phyloP scores from a whole-genome alignment of 2,888 invertebrate species.

The Drosophila lutescens region DNA sequence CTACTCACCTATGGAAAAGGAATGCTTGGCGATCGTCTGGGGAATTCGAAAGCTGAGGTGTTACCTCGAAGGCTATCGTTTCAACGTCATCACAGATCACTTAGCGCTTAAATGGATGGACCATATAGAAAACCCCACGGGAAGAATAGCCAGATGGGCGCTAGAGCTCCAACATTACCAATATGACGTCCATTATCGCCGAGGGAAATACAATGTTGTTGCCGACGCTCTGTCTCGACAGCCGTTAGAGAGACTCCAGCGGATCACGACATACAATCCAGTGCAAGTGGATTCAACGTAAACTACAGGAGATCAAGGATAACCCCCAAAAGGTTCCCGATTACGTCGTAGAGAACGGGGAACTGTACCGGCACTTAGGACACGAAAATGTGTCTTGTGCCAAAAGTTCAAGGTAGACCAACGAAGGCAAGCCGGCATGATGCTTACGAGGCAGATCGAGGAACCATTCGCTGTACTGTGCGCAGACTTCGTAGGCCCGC shows the following conservation, averaged over 20 bases:
- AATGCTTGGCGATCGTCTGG: background rate
- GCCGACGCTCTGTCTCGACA: slow-evolving; percentile 3
- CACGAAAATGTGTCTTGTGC: background rate
- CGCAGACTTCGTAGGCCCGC: background rate
- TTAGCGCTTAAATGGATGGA: background rate
- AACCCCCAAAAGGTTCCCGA: background rate
- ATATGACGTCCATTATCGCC: background rate
- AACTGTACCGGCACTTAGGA: background rate
- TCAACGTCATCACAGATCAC: background rate
- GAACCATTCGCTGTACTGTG: background rate
- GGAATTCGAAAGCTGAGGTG: background rate
- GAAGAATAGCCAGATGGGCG: slow-evolving; percentile 1
- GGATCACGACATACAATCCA: background rate
- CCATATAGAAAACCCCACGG: slow-evolving; percentile 1
- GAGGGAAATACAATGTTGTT: background rate
- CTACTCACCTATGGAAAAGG: slow-evolving; percentile 1
- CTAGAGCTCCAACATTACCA: background rate
- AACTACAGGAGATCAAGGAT: background rate
- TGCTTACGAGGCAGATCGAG: background rate
- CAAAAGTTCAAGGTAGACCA: background rate
- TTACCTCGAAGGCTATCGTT: background rate
- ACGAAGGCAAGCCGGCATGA: background rate
- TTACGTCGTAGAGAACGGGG: background rate
- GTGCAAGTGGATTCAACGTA: slow-evolving; percentile 1
- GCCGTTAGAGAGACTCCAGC: background rate